Percentiles rank a stretch among this genome's conserved stretches.
phyloP scores from a whole-genome alignment of 2,797 vertebrate species.

The Avahi laniger region DNA sequence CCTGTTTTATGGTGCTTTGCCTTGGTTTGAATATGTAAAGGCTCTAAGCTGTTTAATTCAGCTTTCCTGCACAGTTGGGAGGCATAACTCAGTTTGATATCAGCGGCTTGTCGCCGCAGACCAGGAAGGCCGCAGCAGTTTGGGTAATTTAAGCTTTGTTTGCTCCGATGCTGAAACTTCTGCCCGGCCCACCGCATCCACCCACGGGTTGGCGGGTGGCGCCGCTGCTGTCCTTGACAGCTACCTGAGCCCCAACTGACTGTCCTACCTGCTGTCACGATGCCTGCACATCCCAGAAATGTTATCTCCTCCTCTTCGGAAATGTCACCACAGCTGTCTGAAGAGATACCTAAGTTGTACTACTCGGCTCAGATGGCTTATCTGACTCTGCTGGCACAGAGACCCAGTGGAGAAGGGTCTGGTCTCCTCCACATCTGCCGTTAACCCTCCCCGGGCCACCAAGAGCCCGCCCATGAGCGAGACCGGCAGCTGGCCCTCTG shows the following conservation, averaged over 20 bases:
- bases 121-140: background rate
- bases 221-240: background rate
- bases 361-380: background rate
- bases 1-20: constrained; percentile 51
- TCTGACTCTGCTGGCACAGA: background rate
- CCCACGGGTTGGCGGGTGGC: background rate
- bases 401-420: background rate
- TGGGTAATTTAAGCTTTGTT: constrained; percentile 1
- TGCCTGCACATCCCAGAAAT: constrained; percentile 29
- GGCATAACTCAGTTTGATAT: constrained; percentile 57
- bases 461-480: rapidly evolving
- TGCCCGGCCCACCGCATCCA: background rate
- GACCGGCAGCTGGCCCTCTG: background rate
- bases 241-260: constrained; percentile 4
- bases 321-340: constrained; percentile 4
- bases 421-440: rapidly evolving
- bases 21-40: constrained; percentile 61
- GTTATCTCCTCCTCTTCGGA: constrained; percentile 25
- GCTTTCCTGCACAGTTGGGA: background rate
- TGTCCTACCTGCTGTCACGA: background rate
- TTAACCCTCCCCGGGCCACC: rapidly evolving
- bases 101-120: constrained; percentile 6
- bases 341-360: background rate
- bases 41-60: constrained; percentile 68
- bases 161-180: background rate